Base-by-base conservation (phyloP, 2,888 invertebrate genomes). In the Pyrocoelia pectoralis region DNA sequence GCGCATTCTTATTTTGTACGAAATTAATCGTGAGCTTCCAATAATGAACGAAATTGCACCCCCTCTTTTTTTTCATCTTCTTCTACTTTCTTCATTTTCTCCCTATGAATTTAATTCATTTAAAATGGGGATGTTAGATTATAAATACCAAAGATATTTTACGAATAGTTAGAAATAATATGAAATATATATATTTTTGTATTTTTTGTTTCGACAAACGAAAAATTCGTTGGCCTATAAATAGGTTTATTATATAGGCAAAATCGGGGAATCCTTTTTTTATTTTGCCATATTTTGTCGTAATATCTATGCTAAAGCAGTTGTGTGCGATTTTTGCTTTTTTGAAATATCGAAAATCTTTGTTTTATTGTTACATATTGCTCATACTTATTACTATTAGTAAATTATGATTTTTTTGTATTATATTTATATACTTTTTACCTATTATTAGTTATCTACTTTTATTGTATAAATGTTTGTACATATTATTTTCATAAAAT, bases 111-210 rank as follows among this genome's bases (percentile, higher is more conserved):
- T 52, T 29, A 14, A 52, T 52, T 52, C 38, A 46, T 17, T 46
- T n/a, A 3, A 18, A 18, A 46, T 46, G 46, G 46, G 46, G 46
- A 46, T 46, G 46, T 18, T 15, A 46, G 46, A 50, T 57, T 74
- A 73, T 76, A 76, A 76, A 80, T 80, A 80, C 80, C 80, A 80
- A 80, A 80, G 80, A 80, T 78, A 79, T 79, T 78, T 79, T 79
- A 79, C 79, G 78, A 79, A 77, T 77, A 79, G 75, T 77, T 70
- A 74, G 75, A 72, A 76, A 68, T 70, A 73, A 73, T 51, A 17
- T 65, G 76, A 72, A 77, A 76, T 79, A 79, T 78, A 79, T 79
- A 46, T 46, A 46, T 77, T 76, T 73, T 62, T 67, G 67, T 65
- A 63, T 62, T 62, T 63, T 70, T 63, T 48, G 65, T 68, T 69